Conservation (phyloP, 2,797 vertebrate genomes). For the Micromesistius poutassou region DNA sequence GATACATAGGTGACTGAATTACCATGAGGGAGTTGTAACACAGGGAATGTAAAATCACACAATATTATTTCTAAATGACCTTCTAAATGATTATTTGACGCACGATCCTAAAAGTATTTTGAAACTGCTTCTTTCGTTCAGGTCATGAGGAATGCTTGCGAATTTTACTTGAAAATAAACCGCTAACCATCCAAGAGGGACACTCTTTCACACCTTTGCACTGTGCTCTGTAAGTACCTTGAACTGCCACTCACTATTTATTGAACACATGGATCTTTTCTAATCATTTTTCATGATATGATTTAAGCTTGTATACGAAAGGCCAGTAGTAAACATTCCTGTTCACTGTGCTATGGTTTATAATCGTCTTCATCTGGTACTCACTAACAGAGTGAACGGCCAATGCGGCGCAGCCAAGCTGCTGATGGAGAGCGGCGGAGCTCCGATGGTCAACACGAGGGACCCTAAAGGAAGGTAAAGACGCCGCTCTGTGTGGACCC, state of each 20-base stretch:
- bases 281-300: background rate
- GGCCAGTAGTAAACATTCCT: background rate
- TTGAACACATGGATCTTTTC: background rate
- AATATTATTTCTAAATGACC: background rate
- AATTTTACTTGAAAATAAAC: constrained; percentile 88
- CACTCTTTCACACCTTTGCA: constrained; percentile 86
- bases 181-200: constrained; percentile 82
- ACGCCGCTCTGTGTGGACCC: constrained; percentile 21
- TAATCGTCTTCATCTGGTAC: background rate
- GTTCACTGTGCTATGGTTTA: background rate
- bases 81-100: background rate
- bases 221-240: constrained; percentile 85
- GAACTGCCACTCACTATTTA: background rate
- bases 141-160: constrained; percentile 88
- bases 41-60: no score
- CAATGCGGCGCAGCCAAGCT: constrained; percentile 81
- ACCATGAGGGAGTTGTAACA: background rate
- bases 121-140: constrained; percentile 35
- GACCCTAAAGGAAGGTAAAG: constrained; percentile 86
- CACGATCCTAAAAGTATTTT: background rate
- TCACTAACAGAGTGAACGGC: constrained; percentile 78
- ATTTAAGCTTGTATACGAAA: background rate
- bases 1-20: background rate
- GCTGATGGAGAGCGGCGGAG: constrained; percentile 79
- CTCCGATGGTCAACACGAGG: constrained; percentile 82